A percentile compares a stretch with the other conserved stretches of the same genome.
Conservation (phyloP, 2,113 vertebrate species). For the Mugil cephalus region DNA sequence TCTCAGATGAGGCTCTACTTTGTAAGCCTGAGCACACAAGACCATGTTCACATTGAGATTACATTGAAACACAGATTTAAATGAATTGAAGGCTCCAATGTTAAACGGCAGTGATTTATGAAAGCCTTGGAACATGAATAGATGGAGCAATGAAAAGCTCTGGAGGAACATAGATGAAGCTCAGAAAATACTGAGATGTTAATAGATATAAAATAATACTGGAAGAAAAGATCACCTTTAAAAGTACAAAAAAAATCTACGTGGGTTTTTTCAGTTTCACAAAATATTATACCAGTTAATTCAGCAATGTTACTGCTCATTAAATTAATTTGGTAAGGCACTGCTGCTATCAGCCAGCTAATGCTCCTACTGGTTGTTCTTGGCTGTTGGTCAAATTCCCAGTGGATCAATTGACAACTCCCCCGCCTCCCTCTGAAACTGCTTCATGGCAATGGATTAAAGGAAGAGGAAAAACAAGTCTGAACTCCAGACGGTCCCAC, state of each 20-base stretch:
- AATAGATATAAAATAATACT: neutral
- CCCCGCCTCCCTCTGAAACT: constrained; percentile 17
- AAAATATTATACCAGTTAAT: constrained; percentile 10
- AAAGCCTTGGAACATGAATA: neutral
- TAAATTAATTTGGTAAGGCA: constrained; percentile 44
- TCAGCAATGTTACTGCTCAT: constrained; percentile 22
- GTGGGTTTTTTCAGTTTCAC: neutral
- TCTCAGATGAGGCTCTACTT: too few relatives aligned
- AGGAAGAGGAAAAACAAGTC: constrained; percentile 58
- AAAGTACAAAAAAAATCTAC: constrained; percentile 30
- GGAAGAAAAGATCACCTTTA: constrained; percentile 18
- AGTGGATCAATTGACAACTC: constrained; percentile 47
- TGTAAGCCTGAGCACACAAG: too few relatives aligned
- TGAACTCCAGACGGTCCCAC: constrained; percentile 64
- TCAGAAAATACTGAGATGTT: neutral
- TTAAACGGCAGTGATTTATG: neutral
- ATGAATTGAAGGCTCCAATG: neutral
- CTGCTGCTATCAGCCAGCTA: constrained; percentile 25
- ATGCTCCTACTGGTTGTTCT: constrained; percentile 29
- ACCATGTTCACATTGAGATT: too few relatives aligned
- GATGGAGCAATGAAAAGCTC: neutral
- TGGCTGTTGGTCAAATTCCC: constrained; percentile 53
- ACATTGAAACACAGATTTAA: too few relatives aligned
- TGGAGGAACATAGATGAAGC: neutral
- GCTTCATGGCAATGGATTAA: constrained; percentile 60